A percentile compares a stretch with the other conserved stretches of the same genome.
These are phyloP conservation scores for Myotis planiceps DNA, from an alignment of 2,797 vertebrate genomes.

Conservation along the genomic window DNA sequence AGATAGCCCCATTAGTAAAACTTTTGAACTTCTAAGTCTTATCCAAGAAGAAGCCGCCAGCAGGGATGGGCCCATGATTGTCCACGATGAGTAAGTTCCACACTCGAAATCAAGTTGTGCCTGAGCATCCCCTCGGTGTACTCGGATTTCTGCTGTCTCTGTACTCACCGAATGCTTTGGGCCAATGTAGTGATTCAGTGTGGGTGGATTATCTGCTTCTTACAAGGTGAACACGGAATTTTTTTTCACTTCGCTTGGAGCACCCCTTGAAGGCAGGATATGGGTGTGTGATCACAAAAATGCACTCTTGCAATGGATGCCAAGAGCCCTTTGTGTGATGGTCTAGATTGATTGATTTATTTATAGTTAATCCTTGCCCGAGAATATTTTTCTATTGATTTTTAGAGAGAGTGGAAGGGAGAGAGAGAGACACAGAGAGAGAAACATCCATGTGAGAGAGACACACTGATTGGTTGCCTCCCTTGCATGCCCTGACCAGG, in stretches of 20 bases:
- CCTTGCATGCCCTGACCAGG: too few relatives aligned
- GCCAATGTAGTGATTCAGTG: background rate
- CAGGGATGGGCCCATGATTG: slow-evolving; percentile 92
- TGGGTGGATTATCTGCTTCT: background rate
- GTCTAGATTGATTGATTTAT: background rate
- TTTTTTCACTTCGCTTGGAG: background rate
- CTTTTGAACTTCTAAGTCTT: slow-evolving; percentile 94
- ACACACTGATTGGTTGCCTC: too few relatives aligned
- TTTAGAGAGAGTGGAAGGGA: too few relatives aligned
- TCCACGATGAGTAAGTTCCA: slow-evolving; percentile 95
- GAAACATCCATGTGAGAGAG: too few relatives aligned
- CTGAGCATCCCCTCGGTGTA: background rate
- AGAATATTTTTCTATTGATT: too few relatives aligned
- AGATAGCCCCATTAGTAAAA: slow-evolving; percentile 95
- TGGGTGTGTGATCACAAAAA: background rate
- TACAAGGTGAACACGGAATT: background rate
- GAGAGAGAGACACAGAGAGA: too few relatives aligned
- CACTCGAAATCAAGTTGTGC: background rate
- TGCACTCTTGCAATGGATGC: background rate
- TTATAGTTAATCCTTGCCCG: too few relatives aligned
- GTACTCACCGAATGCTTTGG: background rate
- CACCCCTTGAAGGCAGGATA: background rate
- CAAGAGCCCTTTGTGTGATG: background rate
- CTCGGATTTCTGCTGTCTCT: background rate
- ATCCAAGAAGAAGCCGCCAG: slow-evolving; percentile 90